These are phyloP conservation scores for Acanthaster planci DNA, from an alignment of 35 echinoderm and acorn worm genomes.

Conservation along the genomic window DNA sequence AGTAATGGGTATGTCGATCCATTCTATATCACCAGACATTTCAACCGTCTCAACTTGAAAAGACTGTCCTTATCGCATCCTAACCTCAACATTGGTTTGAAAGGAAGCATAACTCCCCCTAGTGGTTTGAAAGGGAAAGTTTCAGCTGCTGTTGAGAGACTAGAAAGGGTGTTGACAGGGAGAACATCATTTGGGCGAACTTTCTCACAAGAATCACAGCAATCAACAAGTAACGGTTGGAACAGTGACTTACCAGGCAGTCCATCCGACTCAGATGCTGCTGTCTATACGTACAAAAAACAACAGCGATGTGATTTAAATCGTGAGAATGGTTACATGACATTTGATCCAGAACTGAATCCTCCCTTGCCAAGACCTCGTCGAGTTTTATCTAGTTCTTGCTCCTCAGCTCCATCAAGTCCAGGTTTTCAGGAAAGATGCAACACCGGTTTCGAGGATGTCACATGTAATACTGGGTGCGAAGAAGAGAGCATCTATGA, in stretches of 20 bases:
- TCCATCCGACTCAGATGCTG: neutral
- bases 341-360: constrained; percentile 15
- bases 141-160: neutral
- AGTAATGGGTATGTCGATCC: constrained; percentile 9
- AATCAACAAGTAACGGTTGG: constrained; percentile 15
- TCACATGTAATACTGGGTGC: neutral
- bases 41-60: constrained; percentile 16
- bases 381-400: neutral
- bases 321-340: constrained; percentile 8
- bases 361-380: neutral
- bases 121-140: neutral
- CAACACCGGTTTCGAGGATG: neutral
- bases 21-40: constrained; percentile 12
- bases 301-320: neutral
- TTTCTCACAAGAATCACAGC: neutral
- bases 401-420: constrained; percentile 10
- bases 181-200: neutral
- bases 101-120: neutral
- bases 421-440: neutral
- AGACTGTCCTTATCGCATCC: neutral
- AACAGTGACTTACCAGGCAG: constrained; percentile 15
- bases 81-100: neutral
- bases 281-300: neutral
- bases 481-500: constrained; percentile 1
- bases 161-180: constrained; percentile 3